Conservation (phyloP, 1,140 invertebrate species). For the Monomorium pharaonis region DNA sequence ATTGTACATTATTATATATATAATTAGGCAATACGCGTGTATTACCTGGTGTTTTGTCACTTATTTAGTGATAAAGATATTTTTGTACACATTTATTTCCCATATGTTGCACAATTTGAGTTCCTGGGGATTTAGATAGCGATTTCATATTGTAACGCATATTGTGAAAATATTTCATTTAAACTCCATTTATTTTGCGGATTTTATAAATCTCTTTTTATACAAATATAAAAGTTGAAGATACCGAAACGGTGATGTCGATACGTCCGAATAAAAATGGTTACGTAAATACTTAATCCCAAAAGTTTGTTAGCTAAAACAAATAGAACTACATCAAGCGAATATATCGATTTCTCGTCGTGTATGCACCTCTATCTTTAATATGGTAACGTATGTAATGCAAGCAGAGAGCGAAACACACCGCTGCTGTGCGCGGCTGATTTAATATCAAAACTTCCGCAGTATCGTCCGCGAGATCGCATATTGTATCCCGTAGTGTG, state of each 20-base stretch:
- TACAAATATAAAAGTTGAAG: not conserved
- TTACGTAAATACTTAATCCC: not conserved
- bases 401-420: not conserved
- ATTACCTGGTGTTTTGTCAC: too few relatives aligned
- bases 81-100: not conserved
- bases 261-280: not conserved
- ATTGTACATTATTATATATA: too few relatives aligned
- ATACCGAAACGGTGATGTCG: not conserved
- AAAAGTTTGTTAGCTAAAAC: not conserved
- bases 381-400: slow-evolving; percentile 9
- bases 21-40: too few relatives aligned
- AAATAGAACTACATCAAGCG: not conserved
- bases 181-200: not conserved
- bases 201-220: not conserved
- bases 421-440: not conserved
- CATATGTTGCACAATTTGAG: not conserved
- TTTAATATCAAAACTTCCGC: slow-evolving; percentile 54
- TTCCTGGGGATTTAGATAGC: not conserved
- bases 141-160: slow-evolving; percentile 6
- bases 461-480: slow-evolving; percentile 31
- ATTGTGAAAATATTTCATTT: not conserved
- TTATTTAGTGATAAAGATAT: not conserved
- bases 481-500: slow-evolving; percentile 30
- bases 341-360: slow-evolving; percentile 12
- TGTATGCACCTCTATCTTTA: slow-evolving; percentile 22